phyloP scores from a whole-genome alignment of 2,888 invertebrate genomes.

The Acrobasis repandana region DNA sequence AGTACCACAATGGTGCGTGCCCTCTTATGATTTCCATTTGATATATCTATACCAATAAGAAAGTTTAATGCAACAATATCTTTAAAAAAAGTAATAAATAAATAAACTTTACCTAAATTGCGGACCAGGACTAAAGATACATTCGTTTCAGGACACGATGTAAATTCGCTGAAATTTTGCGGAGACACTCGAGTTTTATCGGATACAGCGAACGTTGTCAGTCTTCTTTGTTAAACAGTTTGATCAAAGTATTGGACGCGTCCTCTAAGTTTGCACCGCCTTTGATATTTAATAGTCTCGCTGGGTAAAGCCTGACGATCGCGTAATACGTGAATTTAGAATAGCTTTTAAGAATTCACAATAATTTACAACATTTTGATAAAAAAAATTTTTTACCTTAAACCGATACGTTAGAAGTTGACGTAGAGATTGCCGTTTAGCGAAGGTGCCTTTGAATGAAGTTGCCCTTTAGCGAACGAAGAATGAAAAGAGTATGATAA shows the following conservation, averaged over 20 bases:
- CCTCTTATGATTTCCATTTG: too few relatives aligned
- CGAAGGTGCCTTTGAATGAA: too few relatives aligned
- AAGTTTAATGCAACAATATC: too few relatives aligned
- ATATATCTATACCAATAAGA: too few relatives aligned
- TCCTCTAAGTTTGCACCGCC: conserved; percentile 22
- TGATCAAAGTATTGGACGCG: conserved; percentile 37
- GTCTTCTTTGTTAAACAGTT: conserved; percentile 59
- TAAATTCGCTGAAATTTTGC: conserved; percentile 26
- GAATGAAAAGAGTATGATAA: too few relatives aligned
- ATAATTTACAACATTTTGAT: too few relatives aligned
- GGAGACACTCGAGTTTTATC: conserved; percentile 63
- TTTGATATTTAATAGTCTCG: conserved; percentile 23
- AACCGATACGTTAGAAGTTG: too few relatives aligned
- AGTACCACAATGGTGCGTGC: too few relatives aligned
- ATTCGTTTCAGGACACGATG: conserved; percentile 1
- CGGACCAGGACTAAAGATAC: neutral
- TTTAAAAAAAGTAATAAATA: too few relatives aligned
- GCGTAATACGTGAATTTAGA: neutral
- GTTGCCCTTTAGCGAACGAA: too few relatives aligned
- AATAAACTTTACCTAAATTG: neutral
- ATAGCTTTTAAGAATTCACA: neutral
- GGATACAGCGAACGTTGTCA: conserved; percentile 46
- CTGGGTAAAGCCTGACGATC: neutral
- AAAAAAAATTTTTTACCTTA: too few relatives aligned
- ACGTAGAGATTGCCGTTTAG: too few relatives aligned